Evolutionary conservation across 2,113 vertebrate genomes (phyloP), one percentile per base, ranked within the genome.

Genomic region (Chrysemys picta): DNA sequence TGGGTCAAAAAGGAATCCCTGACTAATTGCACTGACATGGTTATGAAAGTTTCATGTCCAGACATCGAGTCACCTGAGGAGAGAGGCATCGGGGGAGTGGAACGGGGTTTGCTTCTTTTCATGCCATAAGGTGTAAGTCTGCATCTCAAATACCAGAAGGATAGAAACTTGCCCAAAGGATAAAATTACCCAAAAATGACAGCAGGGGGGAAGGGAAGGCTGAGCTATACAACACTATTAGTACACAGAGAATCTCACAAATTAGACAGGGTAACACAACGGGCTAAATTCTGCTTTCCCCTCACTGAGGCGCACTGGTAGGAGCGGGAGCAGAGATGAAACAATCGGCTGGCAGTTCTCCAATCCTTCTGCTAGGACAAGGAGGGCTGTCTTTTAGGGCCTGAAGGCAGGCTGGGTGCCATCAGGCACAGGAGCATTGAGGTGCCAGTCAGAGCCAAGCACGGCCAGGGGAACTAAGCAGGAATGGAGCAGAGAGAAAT

Each of bases 91-190:
- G 69, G 24, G 87, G 89, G 10, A 21, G 1, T 5, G 5, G 86
- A 57, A 62, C 2, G 17, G 1, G 29, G n/a, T 19, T 10, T 2
- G 50, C 10, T 82, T 91, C 56, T 13, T 21, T 0, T 0, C 0
- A 89, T 0, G 62, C 80, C 8, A 9, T 38, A 35, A 19, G 9
- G 25, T 38, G 8, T 5, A 25, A 54, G 16, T 42, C 38, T 27
- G 38, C 25, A 57, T 42, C 54, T 82, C 24, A 57, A 57, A 56
- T 38, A 57, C 8, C 38, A 45, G 25, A 16, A 10, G 38, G 38
- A 9, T 42, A 57, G 38, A 53, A 45, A 29, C 38, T 29, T 56
- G 14, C 25, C 29, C 57, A 19, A 14, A 25, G 38, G 14, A 57
- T 17, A 10, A 16, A 57, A 80, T 52, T n/a, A 80, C 17, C 79